Conservation (phyloP, 2,113 vertebrate species). For the Anguilla rostrata region DNA sequence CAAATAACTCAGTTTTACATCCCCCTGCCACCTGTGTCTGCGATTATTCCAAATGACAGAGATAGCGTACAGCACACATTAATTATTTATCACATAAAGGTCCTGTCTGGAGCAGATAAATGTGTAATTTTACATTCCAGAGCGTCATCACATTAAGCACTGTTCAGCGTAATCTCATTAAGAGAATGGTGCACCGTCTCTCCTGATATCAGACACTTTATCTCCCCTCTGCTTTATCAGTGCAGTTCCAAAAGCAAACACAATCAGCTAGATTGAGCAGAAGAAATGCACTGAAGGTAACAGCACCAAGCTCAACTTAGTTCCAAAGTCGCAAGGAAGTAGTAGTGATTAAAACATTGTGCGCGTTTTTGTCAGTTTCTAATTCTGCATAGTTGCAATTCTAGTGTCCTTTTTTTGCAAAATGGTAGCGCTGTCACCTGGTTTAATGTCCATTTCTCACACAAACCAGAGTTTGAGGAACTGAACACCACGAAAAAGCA, state of each 20-base stretch:
- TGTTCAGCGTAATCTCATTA: slow-evolving; percentile 40
- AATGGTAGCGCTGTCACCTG: neutral
- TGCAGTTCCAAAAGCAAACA: neutral
- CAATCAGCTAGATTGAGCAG: neutral
- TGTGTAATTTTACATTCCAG: slow-evolving; percentile 56
- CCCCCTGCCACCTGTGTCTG: slow-evolving; percentile 21
- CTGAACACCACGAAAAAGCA: neutral
- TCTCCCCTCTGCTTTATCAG: slow-evolving; percentile 35
- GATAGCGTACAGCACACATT: slow-evolving; percentile 47
- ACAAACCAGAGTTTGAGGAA: neutral
- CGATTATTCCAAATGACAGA: slow-evolving; percentile 26
- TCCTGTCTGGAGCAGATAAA: slow-evolving; percentile 57
- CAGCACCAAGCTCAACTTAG: neutral
- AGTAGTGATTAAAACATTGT: neutral
- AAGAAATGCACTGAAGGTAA: neutral
- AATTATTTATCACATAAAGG: slow-evolving; percentile 61
- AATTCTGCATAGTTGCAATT: neutral
- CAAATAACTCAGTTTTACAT: slow-evolving; percentile 39
- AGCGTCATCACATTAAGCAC: slow-evolving; percentile 32
- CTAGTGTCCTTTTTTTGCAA: neutral
- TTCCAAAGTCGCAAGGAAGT: neutral
- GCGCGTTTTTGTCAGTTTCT: neutral
- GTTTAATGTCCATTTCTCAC: neutral
- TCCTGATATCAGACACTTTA: slow-evolving; percentile 54
- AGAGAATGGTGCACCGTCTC: slow-evolving; percentile 26